Evolutionary conservation across 1,140 invertebrate genomes (phyloP), one percentile per base, ranked within the genome.

Genomic region (Drosophila grimshawi): DNA sequence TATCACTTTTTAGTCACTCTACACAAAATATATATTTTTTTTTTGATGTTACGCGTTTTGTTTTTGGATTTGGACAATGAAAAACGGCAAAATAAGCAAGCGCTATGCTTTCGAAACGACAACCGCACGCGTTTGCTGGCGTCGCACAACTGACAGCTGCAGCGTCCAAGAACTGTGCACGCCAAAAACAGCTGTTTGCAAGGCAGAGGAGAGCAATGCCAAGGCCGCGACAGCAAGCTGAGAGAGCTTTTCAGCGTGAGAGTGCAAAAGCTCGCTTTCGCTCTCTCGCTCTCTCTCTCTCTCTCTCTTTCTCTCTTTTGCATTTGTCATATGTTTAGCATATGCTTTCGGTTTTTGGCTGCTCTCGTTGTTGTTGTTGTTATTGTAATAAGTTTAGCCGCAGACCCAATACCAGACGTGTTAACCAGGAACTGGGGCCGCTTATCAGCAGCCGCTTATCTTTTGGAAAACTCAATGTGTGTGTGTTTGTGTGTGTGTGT

Each of bases 381-480:
- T 53, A 30, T 69, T 59, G 53, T 30, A 39, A n/a, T 68, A 5
- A 3, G 35, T 6, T 6, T 19, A 11, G 33, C n/a, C 49, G 5
- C 30, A 49, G 45, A 41, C 29, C 52, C 10, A 64, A 71, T 51
- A 57, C 11, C 30, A 64, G 64, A 55, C 61, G 61, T 68, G 64
- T 73, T 67, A 73, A 66, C 30, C 64, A 51, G 33, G 11, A 30
- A 45, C 49, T n/a, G 7, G 7, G 29, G 46, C 35, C 29, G 51
- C 51, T 83, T 86, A 86, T 86, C 81, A 81, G 78, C 43, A 7
- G 29, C 11, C 46, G 80, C 76, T 80, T 88, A 88, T 88, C 83
- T 67, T 75, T 53, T 67, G 65, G 75, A 70, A 68, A 69, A 67
- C 53, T 60, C 57, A 27, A 19, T 19, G 19, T 53, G 11, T 7